These are phyloP conservation scores for Limosa lapponica DNA, from an alignment of 2,797 vertebrate species.

Conservation along the genomic window DNA sequence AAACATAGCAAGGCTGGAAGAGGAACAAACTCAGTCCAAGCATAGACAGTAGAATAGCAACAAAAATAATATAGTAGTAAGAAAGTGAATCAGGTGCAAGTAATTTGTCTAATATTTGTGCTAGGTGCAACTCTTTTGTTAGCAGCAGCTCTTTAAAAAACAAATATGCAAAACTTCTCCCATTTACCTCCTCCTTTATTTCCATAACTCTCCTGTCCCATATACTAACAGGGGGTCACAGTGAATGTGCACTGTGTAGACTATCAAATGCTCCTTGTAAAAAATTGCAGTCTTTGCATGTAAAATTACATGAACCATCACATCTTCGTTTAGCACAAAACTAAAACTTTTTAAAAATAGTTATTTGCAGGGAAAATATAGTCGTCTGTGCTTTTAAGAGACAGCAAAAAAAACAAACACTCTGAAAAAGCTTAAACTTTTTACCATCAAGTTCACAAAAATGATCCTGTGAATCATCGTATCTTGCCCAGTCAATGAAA, in stretches of 20 bases:
- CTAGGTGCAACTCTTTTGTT: background rate
- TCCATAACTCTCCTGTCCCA: background rate
- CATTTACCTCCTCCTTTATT: background rate
- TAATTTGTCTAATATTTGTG: background rate
- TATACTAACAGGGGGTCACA: background rate
- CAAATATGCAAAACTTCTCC: background rate
- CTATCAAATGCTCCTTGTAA: background rate
- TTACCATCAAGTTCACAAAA: slow-evolving; percentile 97
- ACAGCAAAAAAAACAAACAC: slow-evolving; percentile 14
- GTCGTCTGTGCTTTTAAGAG: background rate
- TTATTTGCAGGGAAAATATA: background rate
- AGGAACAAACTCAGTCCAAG: background rate
- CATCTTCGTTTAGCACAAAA: background rate
- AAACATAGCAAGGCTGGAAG: background rate
- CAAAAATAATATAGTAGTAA: background rate
- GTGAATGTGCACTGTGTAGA: background rate
- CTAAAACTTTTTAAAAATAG: background rate
- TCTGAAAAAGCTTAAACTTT: slow-evolving; percentile 35
- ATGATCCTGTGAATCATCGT: slow-evolving; percentile 95
- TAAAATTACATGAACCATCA: background rate
- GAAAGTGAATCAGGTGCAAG: background rate
- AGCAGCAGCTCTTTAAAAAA: background rate
- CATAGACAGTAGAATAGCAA: background rate
- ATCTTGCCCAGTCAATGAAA: slow-evolving; percentile 95
- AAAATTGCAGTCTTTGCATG: background rate